Conservation (phyloP, 2,888 invertebrate species). For the Drosophila diplacantha region DNA sequence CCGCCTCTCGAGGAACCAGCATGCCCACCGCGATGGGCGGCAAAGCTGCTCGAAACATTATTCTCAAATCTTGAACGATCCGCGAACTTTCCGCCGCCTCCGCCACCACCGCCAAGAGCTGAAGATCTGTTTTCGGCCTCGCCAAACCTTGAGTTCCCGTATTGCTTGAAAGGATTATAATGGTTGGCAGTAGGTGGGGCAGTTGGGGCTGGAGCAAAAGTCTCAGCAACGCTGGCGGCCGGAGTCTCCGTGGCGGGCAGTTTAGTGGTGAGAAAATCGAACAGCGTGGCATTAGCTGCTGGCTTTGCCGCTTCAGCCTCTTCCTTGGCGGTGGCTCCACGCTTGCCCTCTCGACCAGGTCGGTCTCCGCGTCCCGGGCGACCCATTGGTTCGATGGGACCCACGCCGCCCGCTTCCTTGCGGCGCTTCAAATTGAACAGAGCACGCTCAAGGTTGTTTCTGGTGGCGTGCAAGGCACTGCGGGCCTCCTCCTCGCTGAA, state of each 20-base stretch:
- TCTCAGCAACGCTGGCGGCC: slow-evolving; percentile 10
- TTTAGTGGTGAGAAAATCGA: slow-evolving; percentile 90
- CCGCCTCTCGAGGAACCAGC: slow-evolving; percentile 27
- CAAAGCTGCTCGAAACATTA: slow-evolving; percentile 77
- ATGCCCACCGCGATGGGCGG: slow-evolving; percentile 66
- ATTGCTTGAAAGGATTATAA: slow-evolving; percentile 31
- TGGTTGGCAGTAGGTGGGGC: slow-evolving; percentile 40
- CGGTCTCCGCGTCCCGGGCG: slow-evolving; percentile 45
- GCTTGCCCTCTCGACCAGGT: slow-evolving; percentile 58
- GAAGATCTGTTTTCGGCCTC: slow-evolving; percentile 19
- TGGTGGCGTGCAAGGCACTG: slow-evolving; percentile 83
- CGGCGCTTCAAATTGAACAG: slow-evolving; percentile 82
- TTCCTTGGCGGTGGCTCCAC: slow-evolving; percentile 78
- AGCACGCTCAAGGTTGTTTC: slow-evolving; percentile 86
- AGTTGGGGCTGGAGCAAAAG: slow-evolving; percentile 19
- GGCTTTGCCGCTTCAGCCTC: slow-evolving; percentile 84
- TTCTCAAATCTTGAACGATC: slow-evolving; percentile 76
- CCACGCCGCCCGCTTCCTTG: slow-evolving; percentile 75
- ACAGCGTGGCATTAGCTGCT: slow-evolving; percentile 87
- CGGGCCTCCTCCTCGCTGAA: slow-evolving; percentile 87
- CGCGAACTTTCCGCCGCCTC: slow-evolving; percentile 38
- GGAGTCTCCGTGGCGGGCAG: slow-evolving; percentile 74
- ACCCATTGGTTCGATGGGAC: slow-evolving; percentile 31
- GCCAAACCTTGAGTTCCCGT: slow-evolving; percentile 33
- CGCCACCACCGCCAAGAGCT: slow-evolving; percentile 16